phyloP scores from a whole-genome alignment of 2,888 invertebrate genomes.

The Acleris literana region DNA sequence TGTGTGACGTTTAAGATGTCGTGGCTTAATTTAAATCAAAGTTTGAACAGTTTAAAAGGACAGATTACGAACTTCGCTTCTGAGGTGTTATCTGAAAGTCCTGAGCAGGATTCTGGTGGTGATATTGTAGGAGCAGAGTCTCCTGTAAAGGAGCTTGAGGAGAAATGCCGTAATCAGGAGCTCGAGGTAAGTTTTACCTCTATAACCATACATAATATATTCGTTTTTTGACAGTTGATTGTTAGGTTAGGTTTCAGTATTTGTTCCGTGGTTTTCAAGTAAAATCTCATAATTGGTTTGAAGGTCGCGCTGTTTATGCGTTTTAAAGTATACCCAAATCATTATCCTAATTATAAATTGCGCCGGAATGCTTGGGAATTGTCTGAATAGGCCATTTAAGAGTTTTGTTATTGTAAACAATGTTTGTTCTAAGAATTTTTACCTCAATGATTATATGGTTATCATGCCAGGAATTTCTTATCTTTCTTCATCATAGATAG shows the following conservation, averaged over 20 bases:
- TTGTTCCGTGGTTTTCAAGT: constrained; percentile 32
- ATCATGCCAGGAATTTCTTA: not conserved
- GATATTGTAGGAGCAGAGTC: constrained; percentile 49
- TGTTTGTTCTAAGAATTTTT: constrained; percentile 4
- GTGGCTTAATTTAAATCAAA: constrained; percentile 87
- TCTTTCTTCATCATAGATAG: not conserved
- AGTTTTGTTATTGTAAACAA: constrained; percentile 18
- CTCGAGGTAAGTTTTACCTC: constrained; percentile 80
- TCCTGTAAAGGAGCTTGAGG: constrained; percentile 79
- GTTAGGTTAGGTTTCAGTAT: constrained; percentile 75
- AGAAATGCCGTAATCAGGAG: constrained; percentile 83
- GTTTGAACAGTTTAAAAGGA: constrained; percentile 89
- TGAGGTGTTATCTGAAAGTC: constrained; percentile 92
- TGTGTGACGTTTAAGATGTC: constrained; percentile 77
- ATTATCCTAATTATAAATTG: constrained; percentile 7
- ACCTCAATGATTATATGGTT: not conserved
- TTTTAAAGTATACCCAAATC: constrained; percentile 8
- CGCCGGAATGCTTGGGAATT: not conserved
- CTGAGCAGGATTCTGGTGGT: constrained; percentile 74
- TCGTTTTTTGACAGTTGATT: constrained; percentile 58
- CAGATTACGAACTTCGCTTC: constrained; percentile 94
- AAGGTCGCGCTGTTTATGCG: constrained; percentile 14
- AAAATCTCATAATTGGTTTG: constrained; percentile 11
- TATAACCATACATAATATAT: constrained; percentile 35
- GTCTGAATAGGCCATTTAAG: not conserved